Evolutionary conservation across 2,797 vertebrate genomes (phyloP).

Genomic region (Xenopus petersii): DNA sequence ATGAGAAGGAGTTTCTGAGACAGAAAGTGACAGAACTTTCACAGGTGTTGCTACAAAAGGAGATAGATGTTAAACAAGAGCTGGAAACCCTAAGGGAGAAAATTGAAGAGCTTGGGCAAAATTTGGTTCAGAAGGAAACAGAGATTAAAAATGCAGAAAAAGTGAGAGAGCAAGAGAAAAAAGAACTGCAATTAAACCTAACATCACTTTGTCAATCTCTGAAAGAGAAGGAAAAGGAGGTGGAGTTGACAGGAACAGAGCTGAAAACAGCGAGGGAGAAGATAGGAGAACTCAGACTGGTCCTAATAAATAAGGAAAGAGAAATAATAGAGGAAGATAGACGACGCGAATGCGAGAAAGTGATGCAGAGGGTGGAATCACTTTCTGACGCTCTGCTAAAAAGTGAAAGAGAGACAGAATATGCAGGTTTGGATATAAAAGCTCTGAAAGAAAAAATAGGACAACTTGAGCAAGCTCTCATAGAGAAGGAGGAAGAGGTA

Average conservation of each 20-base stretch:
- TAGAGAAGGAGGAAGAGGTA: background rate
- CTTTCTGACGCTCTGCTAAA: background rate
- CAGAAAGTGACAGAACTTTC: constrained; percentile 24
- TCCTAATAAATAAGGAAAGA: constrained; percentile 45
- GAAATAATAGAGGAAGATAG: constrained; percentile 36
- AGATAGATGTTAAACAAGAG: background rate
- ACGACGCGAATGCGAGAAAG: constrained; percentile 2
- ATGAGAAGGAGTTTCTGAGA: constrained; percentile 16
- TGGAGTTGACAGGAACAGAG: background rate
- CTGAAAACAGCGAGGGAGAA: background rate
- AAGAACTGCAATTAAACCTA: background rate
- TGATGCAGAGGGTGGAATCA: constrained; percentile 46
- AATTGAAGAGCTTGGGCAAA: background rate
- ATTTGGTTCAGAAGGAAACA: background rate
- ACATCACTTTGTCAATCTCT: constrained; percentile 5
- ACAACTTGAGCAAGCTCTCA: background rate
- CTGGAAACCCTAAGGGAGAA: background rate
- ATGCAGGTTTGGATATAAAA: background rate
- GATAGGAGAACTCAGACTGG: constrained; percentile 35
- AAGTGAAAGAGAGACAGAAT: background rate
- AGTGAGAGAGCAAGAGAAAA: constrained; percentile 10
- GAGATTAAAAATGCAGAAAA: background rate
- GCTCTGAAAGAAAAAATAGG: background rate
- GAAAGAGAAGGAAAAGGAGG: background rate
- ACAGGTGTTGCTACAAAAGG: background rate